These are phyloP conservation scores for Drosophila melanosoma DNA, from an alignment of 2,888 invertebrate species.

Conservation along the genomic window DNA sequence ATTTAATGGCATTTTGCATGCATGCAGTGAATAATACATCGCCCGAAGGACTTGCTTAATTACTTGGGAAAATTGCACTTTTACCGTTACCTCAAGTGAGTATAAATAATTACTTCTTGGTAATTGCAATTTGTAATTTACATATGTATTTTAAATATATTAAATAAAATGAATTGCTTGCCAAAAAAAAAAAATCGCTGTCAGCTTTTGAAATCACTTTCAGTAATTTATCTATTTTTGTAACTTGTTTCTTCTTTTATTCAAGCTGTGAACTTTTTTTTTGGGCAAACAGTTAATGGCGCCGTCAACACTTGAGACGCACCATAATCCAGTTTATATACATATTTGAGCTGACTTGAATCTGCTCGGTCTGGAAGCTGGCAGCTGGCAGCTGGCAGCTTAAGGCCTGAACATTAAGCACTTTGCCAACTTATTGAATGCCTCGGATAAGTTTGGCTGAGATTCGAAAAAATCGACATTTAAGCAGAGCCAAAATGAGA, in stretches of 20 bases:
- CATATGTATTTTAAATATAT: background rate
- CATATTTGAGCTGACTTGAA: slow-evolving; percentile 19
- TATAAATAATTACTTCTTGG: background rate
- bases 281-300: slow-evolving; percentile 25
- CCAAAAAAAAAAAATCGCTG: background rate
- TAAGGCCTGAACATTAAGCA: slow-evolving; percentile 37
- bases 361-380: slow-evolving; percentile 24
- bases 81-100: background rate
- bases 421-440: slow-evolving; percentile 58
- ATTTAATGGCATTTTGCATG: slow-evolving; percentile 4
- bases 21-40: background rate
- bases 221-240: slow-evolving; percentile 6
- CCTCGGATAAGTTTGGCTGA: slow-evolving; percentile 25
- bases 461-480: slow-evolving; percentile 43
- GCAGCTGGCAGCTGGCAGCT: background rate
- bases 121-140: background rate
- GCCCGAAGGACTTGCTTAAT: background rate
- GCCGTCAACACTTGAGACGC: slow-evolving; percentile 7
- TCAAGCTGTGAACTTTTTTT: slow-evolving; percentile 11
- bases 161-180: background rate
- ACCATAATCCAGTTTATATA: slow-evolving; percentile 44
- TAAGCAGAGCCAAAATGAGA: slow-evolving; percentile 34
- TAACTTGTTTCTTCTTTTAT: background rate
- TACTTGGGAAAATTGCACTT: background rate
- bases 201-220: background rate